A percentile compares a stretch with the other conserved stretches of the same genome.
phyloP scores from a whole-genome alignment of 2,113 vertebrate genomes.

The Polyodon spathula region DNA sequence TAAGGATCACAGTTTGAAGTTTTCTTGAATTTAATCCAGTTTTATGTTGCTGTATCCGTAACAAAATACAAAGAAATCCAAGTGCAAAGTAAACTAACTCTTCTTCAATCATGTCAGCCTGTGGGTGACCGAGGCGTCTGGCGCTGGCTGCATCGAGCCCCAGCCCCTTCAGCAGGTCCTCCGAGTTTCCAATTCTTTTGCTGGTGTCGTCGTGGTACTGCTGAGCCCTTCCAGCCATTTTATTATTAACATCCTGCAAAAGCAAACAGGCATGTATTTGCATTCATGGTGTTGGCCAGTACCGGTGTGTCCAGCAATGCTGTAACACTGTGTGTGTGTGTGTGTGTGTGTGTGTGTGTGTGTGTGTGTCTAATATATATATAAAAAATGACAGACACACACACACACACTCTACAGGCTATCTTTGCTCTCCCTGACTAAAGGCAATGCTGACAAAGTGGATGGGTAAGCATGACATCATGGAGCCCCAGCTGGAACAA shows the following conservation, averaged over 20 bases:
- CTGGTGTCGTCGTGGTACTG: slow-evolving; percentile 68
- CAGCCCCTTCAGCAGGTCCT: slow-evolving; percentile 69
- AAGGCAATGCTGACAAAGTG: no score
- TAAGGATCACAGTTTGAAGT: no score
- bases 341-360: no score
- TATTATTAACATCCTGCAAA: slow-evolving; percentile 60
- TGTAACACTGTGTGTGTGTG: background rate
- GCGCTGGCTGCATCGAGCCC: slow-evolving; percentile 67
- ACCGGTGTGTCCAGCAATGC: no score
- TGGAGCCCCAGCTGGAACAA: no score
- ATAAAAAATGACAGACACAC: no score
- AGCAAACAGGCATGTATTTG: no score
- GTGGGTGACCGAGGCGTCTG: slow-evolving; percentile 77
- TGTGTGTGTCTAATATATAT: no score
- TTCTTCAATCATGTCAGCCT: slow-evolving; percentile 90
- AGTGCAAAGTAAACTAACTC: slow-evolving; percentile 66
- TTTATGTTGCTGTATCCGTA: background rate
- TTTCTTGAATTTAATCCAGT: no score
- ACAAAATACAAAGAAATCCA: background rate
- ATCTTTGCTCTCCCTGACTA: no score
- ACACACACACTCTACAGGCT: no score
- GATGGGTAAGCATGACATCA: no score
- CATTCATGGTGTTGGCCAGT: background rate
- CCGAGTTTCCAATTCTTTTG: slow-evolving; percentile 66
- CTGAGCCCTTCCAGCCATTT: slow-evolving; percentile 67